Evolutionary conservation across 2,888 invertebrate species (phyloP), one percentile per base, ranked within the genome.

Genomic region (Litoditis marina): DNA sequence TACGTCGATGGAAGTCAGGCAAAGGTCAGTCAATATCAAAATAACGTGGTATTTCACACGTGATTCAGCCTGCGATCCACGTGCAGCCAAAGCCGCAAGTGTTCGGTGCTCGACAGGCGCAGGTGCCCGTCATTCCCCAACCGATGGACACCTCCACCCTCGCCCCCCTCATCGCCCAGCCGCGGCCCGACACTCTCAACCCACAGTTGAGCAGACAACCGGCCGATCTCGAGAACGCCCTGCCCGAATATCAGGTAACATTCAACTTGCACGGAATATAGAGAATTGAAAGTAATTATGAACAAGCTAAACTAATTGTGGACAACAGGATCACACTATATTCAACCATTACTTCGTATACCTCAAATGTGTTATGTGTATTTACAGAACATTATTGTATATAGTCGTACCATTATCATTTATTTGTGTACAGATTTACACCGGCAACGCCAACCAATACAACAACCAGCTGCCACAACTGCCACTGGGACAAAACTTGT

Each of bases 81-180:
- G 62, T 60, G 46, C 62, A 68, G 49, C 44, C 44, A 44, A 19
- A 22, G 19, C 61, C 66, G 27, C 57, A 64, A 25, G 63, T 63
- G 46, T 66, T 65, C 36, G 69, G 63, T 27, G 69, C 69, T 22
- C 69, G 66, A 51, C 44, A 57, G 34, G 57, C 63, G 39, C 69
- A 63, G 46, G 47, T 61, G 28, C 63, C 63, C 30, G n/a, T n/a
- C n/a, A n/a, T n/a, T n/a, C n/a, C n/a, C n/a, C 64, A 65, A 30
- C 63, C 70, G 19, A 52, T 66, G 27, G 63, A 69, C 44, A 66
- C 71, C 0, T 66, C 70, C 32, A 74, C 73, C 8, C 49, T 73
- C 51, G 73, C 73, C 25, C 73, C 73, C 34, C 53, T 73, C 1
- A 64, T 73, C 19, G 70, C 69, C 44, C 63, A 68, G 53, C 73